Conservation (phyloP, 2,888 invertebrate species). For the Aproaerema taeniolella region DNA sequence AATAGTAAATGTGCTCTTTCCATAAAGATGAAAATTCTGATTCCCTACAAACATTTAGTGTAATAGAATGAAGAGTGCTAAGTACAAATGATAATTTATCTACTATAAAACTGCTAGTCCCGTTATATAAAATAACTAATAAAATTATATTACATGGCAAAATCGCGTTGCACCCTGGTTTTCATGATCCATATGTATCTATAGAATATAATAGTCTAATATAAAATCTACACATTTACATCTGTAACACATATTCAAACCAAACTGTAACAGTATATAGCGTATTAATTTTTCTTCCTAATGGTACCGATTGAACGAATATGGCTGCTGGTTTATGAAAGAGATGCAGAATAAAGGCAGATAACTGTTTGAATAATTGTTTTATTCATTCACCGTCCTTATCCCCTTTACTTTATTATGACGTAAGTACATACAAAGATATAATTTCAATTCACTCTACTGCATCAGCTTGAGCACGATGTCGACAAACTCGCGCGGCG, state of each 20-base stretch:
- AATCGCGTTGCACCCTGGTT: conserved; percentile 73
- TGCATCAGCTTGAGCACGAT: no score
- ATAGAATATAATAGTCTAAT: conserved; percentile 55
- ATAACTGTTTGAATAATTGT: conserved; percentile 74
- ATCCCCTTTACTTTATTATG: no score
- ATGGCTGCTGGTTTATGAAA: conserved; percentile 74
- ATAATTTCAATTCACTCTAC: no score
- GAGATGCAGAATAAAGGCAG: conserved; percentile 74
- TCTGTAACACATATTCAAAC: conserved; percentile 76
- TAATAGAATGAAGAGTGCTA: conserved; percentile 69
- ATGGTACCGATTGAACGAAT: conserved; percentile 73
- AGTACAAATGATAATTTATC: conserved; percentile 72
- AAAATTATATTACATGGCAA: conserved; percentile 47
- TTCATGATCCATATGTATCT: conserved; percentile 71
- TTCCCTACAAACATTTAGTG: conserved; percentile 66
- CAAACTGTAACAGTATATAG: conserved; percentile 75
- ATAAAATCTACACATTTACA: conserved; percentile 72
- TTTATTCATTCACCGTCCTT: no score
- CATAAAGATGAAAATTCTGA: conserved; percentile 52
- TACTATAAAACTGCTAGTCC: conserved; percentile 64
- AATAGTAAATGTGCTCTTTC: conserved; percentile 18
- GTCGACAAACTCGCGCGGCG: no score
- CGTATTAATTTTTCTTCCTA: conserved; percentile 73
- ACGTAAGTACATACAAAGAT: no score
- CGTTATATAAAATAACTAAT: conserved; percentile 47